These are phyloP conservation scores for Chiloscyllium plagiosum DNA, from an alignment of 2,113 vertebrate genomes.

Conservation along the genomic window DNA sequence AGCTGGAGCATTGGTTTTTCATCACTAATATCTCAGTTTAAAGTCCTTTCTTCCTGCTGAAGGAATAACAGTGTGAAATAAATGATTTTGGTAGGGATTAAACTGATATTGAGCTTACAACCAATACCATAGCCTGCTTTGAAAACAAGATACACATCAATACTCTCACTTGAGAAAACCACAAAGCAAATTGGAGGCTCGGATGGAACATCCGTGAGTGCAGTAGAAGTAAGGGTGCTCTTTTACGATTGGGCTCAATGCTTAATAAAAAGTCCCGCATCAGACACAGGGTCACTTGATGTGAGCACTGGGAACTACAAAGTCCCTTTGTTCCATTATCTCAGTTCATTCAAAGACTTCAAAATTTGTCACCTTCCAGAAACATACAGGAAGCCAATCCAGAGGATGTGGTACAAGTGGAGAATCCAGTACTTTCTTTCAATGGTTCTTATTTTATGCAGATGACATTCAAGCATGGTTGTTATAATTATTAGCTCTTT, in stretches of 20 bases:
- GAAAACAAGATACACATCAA: neutral
- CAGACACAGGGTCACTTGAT: neutral
- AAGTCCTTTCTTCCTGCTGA: neutral
- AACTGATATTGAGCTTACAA: neutral
- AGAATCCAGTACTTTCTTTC: neutral
- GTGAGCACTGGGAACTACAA: neutral
- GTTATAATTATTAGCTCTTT: too few relatives aligned
- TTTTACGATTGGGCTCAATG: neutral
- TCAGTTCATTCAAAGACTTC: neutral
- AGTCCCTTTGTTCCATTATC: neutral
- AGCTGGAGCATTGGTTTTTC: neutral
- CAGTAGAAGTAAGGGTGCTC: neutral
- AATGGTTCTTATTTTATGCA: neutral
- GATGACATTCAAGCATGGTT: neutral
- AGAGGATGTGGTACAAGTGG: neutral
- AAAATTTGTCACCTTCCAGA: neutral
- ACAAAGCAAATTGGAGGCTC: neutral
- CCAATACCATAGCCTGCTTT: neutral
- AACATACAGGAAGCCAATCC: neutral
- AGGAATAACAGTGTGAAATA: neutral
- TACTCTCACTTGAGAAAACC: neutral
- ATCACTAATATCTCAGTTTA: neutral
- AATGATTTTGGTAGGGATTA: neutral
- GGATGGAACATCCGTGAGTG: neutral
- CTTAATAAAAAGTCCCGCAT: too few relatives aligned